These are phyloP conservation scores for Troglohyphantes excavatus DNA, from an alignment of 2,888 invertebrate genomes.

Conservation along the genomic window DNA sequence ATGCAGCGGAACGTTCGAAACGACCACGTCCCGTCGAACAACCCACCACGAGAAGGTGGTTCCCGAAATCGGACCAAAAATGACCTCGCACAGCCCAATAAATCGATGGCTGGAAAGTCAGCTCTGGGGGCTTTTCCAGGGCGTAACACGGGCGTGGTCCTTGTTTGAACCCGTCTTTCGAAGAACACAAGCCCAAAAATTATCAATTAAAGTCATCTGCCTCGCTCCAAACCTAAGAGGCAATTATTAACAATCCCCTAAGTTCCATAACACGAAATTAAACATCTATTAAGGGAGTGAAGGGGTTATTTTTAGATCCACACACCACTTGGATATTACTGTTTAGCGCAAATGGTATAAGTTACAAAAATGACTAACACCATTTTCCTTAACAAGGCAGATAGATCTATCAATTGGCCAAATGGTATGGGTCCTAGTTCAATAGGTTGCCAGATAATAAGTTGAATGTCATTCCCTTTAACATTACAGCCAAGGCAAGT, in stretches of 20 bases:
- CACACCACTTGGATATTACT: too few species aligned
- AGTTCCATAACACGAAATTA: constrained; percentile 41
- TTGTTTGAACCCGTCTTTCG: constrained; percentile 39
- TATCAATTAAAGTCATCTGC: constrained; percentile 68
- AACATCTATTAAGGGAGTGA: constrained; percentile 33
- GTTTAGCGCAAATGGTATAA: too few species aligned
- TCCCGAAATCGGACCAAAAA: constrained; percentile 38
- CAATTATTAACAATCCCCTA: constrained; percentile 29
- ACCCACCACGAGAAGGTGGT: constrained; percentile 43
- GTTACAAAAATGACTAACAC: too few species aligned
- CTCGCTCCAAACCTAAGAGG: constrained; percentile 11
- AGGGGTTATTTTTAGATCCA: constrained; percentile 42
- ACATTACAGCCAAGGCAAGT: too few species aligned
- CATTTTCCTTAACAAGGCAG: too few species aligned
- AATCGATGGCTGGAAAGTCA: constrained; percentile 62
- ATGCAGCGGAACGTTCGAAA: neutral
- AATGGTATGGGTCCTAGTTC: too few species aligned
- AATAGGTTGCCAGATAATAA: too few species aligned
- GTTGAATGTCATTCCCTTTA: too few species aligned
- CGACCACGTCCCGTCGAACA: neutral
- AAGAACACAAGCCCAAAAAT: constrained; percentile 47
- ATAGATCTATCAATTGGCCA: too few species aligned
- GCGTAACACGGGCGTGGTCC: constrained; percentile 59
- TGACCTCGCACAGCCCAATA: constrained; percentile 61
- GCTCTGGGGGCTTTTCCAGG: constrained; percentile 55